These are phyloP conservation scores for Notarius lentiginosus DNA, from an alignment of 2,113 vertebrate genomes.

Conservation along the genomic window DNA sequence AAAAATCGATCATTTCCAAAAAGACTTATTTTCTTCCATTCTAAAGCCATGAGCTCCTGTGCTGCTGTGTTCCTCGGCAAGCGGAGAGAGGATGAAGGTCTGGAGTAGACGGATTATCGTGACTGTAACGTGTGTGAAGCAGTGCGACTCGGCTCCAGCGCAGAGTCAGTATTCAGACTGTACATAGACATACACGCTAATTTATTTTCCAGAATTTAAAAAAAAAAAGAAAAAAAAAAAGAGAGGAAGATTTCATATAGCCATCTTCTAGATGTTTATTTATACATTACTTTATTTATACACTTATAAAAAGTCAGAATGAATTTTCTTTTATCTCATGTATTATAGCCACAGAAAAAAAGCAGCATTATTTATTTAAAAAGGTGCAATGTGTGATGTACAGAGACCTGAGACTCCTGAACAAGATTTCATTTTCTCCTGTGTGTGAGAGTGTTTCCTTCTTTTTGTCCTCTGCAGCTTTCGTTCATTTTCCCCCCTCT, in stretches of 20 bases:
- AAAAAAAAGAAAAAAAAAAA: slow-evolving; percentile 13
- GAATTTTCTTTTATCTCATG: slow-evolving; percentile 61
- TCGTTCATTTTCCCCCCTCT: background rate
- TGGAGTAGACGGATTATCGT: slow-evolving; percentile 81
- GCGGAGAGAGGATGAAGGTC: slow-evolving; percentile 82
- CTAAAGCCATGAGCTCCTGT: slow-evolving; percentile 76
- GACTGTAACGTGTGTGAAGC: slow-evolving; percentile 76
- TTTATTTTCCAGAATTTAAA: slow-evolving; percentile 80
- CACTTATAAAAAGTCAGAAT: slow-evolving; percentile 81
- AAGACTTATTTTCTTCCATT: slow-evolving; percentile 12
- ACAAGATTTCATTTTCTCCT: slow-evolving; percentile 58
- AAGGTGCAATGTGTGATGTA: slow-evolving; percentile 80
- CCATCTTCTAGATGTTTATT: slow-evolving; percentile 89
- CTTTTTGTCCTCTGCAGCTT: background rate
- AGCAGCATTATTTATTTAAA: slow-evolving; percentile 90
- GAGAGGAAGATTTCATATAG: slow-evolving; percentile 81
- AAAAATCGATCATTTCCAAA: background rate
- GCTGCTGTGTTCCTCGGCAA: slow-evolving; percentile 77
- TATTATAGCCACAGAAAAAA: slow-evolving; percentile 75
- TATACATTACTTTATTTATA: slow-evolving; percentile 95
- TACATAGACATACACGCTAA: slow-evolving; percentile 89
- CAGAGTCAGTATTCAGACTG: slow-evolving; percentile 83
- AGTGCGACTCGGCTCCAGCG: slow-evolving; percentile 74
- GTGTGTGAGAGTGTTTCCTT: slow-evolving; percentile 30
- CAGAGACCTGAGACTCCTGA: slow-evolving; percentile 75